phyloP scores from a whole-genome alignment of 2,113 vertebrate species.

The Mus pahari region DNA sequence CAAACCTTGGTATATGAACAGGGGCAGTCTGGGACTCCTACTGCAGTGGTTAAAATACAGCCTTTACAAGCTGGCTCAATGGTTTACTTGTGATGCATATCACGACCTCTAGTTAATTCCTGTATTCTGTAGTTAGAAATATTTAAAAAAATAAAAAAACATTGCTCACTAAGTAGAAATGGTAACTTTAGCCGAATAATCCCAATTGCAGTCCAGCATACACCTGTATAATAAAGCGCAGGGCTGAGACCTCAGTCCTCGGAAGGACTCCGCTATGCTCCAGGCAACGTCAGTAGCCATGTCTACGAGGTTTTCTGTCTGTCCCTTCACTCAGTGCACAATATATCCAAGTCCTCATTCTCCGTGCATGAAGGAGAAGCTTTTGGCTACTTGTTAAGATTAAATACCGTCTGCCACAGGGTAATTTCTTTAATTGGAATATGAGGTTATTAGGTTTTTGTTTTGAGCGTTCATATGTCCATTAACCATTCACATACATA shows the following conservation, averaged over 20 bases:
- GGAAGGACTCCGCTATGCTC: neutral
- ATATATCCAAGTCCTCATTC: neutral
- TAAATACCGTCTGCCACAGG: neutral
- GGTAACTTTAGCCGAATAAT: neutral
- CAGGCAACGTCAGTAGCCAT: neutral
- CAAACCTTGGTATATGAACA: neutral
- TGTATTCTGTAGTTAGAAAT: slow-evolving; percentile 4
- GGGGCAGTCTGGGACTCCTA: neutral
- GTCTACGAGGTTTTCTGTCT: neutral
- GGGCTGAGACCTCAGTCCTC: neutral
- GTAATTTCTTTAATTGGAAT: neutral
- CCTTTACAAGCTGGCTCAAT: neutral
- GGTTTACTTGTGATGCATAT: neutral
- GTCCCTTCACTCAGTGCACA: neutral
- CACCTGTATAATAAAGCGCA: neutral
- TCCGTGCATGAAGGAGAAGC: neutral
- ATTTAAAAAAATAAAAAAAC: neutral
- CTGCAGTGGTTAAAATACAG: neutral
- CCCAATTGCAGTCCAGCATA: too few relatives aligned
- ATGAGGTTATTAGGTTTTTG: neutral
- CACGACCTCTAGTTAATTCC: neutral
- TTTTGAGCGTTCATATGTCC: neutral
- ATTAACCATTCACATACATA: neutral
- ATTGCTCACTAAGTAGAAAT: slow-evolving; percentile 9
- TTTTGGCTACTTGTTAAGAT: neutral